A percentile compares a stretch with the other conserved stretches of the same genome.
Evolutionary conservation across 2,888 invertebrate species (phyloP).

Genomic region (Euspilapteryx auroguttella): DNA sequence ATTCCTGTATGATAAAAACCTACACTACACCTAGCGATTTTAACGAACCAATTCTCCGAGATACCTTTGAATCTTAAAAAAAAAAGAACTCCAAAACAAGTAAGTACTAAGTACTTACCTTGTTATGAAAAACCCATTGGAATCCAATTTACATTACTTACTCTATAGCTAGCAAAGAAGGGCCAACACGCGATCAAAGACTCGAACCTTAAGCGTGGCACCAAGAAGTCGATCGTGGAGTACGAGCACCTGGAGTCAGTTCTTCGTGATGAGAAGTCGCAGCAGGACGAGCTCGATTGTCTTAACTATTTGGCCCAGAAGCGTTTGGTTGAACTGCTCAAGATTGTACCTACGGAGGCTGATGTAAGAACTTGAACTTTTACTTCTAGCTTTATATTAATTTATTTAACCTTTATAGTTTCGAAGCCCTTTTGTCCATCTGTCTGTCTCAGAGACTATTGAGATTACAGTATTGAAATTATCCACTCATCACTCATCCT

Average conservation of each 20-base stretch:
- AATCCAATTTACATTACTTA: no score
- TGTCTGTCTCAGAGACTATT: no score
- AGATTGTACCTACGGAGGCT: constrained; percentile 37
- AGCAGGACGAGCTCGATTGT: constrained; percentile 52
- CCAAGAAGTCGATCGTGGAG: constrained; percentile 48
- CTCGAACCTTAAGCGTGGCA: constrained; percentile 46
- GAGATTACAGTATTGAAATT: neutral
- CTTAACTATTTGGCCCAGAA: constrained; percentile 46
- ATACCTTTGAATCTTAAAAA: no score
- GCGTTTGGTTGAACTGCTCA: constrained; percentile 31
- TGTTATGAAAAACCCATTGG: no score
- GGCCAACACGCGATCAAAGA: constrained; percentile 52
- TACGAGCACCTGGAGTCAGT: constrained; percentile 53
- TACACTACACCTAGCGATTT: no score
- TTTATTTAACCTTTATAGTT: no score
- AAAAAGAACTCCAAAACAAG: no score
- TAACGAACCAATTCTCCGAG: no score
- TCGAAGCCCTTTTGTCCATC: no score
- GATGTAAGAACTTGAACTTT: constrained; percentile 23
- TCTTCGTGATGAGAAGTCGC: constrained; percentile 49
- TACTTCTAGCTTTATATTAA: neutral
- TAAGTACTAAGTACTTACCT: no score
- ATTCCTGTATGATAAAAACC: no score
- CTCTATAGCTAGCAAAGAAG: constrained; percentile 33
- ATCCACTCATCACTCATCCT: neutral